Evolutionary conservation across 37 sponge, comb jelly and placozoan genomes (phyloP).

Genomic region (Aplysina aerophoba): DNA sequence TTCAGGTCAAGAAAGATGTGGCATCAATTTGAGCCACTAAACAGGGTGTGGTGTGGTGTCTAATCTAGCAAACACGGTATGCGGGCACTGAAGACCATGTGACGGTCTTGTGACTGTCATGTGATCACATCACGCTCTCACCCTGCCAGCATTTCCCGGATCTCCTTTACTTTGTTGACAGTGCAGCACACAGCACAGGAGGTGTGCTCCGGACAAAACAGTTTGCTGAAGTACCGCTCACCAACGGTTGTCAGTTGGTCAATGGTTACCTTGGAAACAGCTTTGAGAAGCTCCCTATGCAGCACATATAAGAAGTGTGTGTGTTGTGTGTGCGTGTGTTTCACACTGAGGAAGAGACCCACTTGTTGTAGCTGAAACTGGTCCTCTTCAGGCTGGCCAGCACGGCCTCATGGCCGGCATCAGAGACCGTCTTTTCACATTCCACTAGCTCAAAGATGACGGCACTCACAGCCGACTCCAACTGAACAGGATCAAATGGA

Average conservation of each 20-base stretch:
- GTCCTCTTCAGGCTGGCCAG: conserved; percentile 38
- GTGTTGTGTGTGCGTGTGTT: conserved; percentile 26
- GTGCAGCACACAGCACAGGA: conserved; percentile 83
- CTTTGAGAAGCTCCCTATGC: conserved; percentile 58
- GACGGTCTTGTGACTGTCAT: too few relatives aligned
- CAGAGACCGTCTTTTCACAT: conserved; percentile 60
- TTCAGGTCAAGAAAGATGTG: too few relatives aligned
- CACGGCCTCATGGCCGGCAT: conserved; percentile 46
- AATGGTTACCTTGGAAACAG: conserved; percentile 73
- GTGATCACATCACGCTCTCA: conserved; percentile 39
- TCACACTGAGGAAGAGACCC: not conserved
- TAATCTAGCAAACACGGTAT: too few relatives aligned
- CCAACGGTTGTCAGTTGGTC: conserved; percentile 77
- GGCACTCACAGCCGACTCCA: conserved; percentile 83
- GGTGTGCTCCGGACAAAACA: conserved; percentile 63
- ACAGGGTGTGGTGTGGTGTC: too few relatives aligned
- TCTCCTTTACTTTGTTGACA: conserved; percentile 74
- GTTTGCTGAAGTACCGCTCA: conserved; percentile 54
- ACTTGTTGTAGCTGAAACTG: conserved; percentile 42
- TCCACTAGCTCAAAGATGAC: conserved; percentile 66
- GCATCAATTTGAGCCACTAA: too few relatives aligned
- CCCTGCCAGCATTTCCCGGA: conserved; percentile 62
- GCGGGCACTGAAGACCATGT: too few relatives aligned
- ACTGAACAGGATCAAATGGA: conserved; percentile 54
- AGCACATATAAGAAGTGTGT: not conserved